Percentiles rank a stretch among this genome's conserved stretches.
phyloP scores from a whole-genome alignment of 2,113 vertebrate species.

The Bolborhynchus lineola region DNA sequence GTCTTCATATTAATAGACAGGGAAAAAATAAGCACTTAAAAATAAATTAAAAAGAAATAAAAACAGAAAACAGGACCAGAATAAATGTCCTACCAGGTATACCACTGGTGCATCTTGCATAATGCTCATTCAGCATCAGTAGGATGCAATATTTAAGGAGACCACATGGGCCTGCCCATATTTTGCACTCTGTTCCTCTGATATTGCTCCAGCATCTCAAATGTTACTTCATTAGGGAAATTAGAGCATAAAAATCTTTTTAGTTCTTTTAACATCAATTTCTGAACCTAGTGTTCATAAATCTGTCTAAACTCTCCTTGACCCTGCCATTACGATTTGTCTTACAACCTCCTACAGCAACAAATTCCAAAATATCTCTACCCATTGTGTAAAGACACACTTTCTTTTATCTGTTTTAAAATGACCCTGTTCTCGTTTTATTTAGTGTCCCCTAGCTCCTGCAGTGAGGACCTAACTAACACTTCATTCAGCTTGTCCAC shows the following conservation, averaged over 20 bases:
- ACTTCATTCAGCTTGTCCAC: background rate
- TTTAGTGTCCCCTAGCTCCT: background rate
- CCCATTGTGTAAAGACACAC: background rate
- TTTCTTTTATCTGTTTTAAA: background rate
- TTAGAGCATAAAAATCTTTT: background rate
- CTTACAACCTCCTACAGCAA: background rate
- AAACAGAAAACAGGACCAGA: background rate
- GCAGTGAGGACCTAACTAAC: background rate
- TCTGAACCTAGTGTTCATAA: background rate
- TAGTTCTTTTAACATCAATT: background rate
- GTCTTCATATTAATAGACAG: background rate
- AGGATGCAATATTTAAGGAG: background rate
- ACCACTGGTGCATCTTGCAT: background rate
- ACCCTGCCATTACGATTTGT: background rate
- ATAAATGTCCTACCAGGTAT: background rate
- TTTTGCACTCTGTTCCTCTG: background rate
- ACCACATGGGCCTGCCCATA: background rate
- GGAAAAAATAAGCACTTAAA: background rate
- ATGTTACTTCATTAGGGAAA: background rate
- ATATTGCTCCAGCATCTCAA: background rate
- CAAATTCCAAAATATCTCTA: background rate
- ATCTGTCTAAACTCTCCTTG: background rate
- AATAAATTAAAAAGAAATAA: background rate
- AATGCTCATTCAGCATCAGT: background rate
- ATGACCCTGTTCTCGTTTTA: background rate